Evolutionary conservation across 2,113 vertebrate species (phyloP), one percentile per base, ranked within the genome.

Genomic region (Xerus inauris): DNA sequence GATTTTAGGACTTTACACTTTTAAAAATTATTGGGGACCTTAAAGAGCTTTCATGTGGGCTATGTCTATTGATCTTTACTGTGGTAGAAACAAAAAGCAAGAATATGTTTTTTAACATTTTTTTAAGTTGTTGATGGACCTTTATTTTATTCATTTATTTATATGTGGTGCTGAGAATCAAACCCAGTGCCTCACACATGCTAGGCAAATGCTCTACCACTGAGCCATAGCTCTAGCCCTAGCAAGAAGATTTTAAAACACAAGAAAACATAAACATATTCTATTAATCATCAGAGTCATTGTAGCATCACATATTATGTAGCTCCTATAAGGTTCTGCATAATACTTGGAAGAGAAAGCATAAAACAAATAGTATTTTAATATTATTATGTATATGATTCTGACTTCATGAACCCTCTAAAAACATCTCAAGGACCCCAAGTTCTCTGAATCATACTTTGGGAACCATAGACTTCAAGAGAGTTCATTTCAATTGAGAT

Each of bases 271-370:
- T 7, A 65, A 94, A 87, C 13, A 24, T 79, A 67, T 75, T 71
- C n/a, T 75, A 71, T 65, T 92, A 80, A 47, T 71, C 40, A 87
- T 85, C 32, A 81, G 17, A 89, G 8, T 85, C n/a, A 76, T 49
- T 45, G 20, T 24, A 35, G 89, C 35, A 35, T 10, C 19, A 49
- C 17, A 38, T 54, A 14, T 67, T 49, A 77, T 8, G 20, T 19
- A 84, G 51, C 16, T 65, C 90, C 45, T 67, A 14, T 22, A 69
- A 94, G 93, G 67, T 45, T 65, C 49, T 85, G n/a, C 64, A 71
- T 45, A 93, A 77, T 42, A 91, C 81, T 85, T 94, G 83, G 51
- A 12, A 96, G 38, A 85, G 24, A 90, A 35, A 93, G 30, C 88
- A 1, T 67, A 19, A 57, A 51, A 22, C 10, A 77, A 91, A 86